Percentiles rank a stretch among this genome's conserved stretches.
Conservation (phyloP, 1,140 invertebrate genomes). For the Drosophila paulistorum region DNA sequence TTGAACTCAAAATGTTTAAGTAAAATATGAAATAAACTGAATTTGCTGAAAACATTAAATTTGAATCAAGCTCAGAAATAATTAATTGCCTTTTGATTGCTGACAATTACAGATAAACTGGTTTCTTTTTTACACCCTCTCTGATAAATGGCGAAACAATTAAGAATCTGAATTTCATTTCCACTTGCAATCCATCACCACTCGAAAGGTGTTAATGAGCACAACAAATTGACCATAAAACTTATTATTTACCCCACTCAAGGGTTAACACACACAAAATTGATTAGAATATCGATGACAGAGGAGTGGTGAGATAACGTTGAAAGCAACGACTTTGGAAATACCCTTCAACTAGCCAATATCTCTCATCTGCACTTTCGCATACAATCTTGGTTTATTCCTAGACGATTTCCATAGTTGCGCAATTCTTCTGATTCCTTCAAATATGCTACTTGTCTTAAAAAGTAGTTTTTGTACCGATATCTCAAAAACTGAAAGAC, state of each 20-base stretch:
- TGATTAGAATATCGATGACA: constrained; percentile 36
- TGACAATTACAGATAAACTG: constrained; percentile 53
- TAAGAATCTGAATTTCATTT: neutral
- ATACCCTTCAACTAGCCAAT: neutral
- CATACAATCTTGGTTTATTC: too few relatives aligned
- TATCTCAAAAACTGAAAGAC: too few relatives aligned
- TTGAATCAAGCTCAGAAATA: constrained; percentile 9
- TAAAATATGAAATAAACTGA: constrained; percentile 16
- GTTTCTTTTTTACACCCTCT: constrained; percentile 40
- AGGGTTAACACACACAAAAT: constrained; percentile 13
- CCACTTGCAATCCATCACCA: constrained; percentile 11
- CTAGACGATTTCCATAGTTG: too few relatives aligned
- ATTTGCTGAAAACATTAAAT: constrained; percentile 15
- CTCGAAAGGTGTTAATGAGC: constrained; percentile 52
- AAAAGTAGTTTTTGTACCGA: too few relatives aligned
- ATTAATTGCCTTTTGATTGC: constrained; percentile 68
- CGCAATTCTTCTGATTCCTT: too few relatives aligned
- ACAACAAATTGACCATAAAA: constrained; percentile 42
- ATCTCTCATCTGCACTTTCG: too few relatives aligned
- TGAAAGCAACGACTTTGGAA: neutral
- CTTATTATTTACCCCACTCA: constrained; percentile 30
- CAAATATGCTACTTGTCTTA: too few relatives aligned
- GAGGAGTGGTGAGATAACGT: neutral
- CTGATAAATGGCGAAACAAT: constrained; percentile 24
- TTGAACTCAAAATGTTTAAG: constrained; percentile 23